Evolutionary conservation across 2,113 vertebrate genomes (phyloP), one percentile per base, ranked within the genome.

Genomic region (Dasypus novemcinctus): DNA sequence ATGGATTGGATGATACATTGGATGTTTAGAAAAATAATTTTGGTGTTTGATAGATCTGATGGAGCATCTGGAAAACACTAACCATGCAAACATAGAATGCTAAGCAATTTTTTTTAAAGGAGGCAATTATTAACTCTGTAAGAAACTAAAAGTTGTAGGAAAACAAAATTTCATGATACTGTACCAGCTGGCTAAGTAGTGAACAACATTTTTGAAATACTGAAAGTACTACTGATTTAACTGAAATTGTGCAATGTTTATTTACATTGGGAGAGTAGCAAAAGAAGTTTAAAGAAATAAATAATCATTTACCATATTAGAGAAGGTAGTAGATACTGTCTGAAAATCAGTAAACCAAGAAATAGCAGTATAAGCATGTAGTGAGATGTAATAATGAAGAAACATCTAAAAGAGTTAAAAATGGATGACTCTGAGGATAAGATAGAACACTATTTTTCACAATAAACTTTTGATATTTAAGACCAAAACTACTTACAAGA

Each of bases 361-460:
- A 95, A 93, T 59, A 91, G 54, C 33, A 92, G 41, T 36, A 33
- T 83, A 57, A 86, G 8, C 68, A 94, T 93, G 49, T 63, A 12
- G 76, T 79, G 68, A 49, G 38, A 59, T 27, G 33, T 54, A 43
- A 79, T 64, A 93, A 82, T 27, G 94, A 91, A 93, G 74, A 93
- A 90, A 43, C 15, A 63, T 90, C 29, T 79, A 25, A 61, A 78
- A 91, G 31, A 69, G 80, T 54, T 92, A 23, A 38, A 95, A 71
- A 36, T 80, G 8, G 2, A 0, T 79, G 2, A 27, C 18, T 82
- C 74, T 38, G 33, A 79, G 43, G 31, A 61, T 72, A 52, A 76
- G 52, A 49, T 75, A 74, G 12, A 12, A 4, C 17, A 49, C 69
- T 92, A 5, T 64, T 93, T 68, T 83, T 43, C 63, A 75, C 61